Evolutionary conservation across 2,797 vertebrate genomes (phyloP).

Genomic region (Pelodytes ibericus): DNA sequence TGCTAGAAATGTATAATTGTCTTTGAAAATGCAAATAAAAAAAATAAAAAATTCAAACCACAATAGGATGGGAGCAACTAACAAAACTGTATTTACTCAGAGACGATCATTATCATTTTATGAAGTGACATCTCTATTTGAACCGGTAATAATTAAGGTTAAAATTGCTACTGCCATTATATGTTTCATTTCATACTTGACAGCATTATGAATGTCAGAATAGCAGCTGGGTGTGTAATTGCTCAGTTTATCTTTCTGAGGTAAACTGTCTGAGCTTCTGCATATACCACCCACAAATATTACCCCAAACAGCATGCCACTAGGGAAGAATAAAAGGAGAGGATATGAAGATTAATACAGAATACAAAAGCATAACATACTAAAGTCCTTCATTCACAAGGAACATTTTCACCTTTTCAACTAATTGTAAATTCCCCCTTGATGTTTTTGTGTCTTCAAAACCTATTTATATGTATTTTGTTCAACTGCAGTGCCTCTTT

Average conservation of each 20-base stretch:
- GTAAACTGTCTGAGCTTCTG: conserved; percentile 41
- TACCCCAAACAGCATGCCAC: conserved; percentile 29
- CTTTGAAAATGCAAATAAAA: neutral
- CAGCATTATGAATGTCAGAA: conserved; percentile 42
- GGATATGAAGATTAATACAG: conserved; percentile 39
- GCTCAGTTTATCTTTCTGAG: conserved; percentile 49
- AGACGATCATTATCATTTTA: conserved; percentile 29
- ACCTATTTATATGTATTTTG: conserved; percentile 44
- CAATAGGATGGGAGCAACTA: neutral
- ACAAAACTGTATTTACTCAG: neutral
- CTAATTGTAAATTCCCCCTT: conserved; percentile 16
- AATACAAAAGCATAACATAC: conserved; percentile 18
- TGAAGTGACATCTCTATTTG: conserved; percentile 17
- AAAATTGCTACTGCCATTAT: conserved; percentile 28
- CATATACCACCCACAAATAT: conserved; percentile 51
- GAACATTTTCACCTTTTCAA: conserved; percentile 25
- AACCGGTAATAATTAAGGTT: conserved; percentile 22
- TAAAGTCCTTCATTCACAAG: conserved; percentile 3
- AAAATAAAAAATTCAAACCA: neutral
- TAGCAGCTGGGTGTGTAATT: conserved; percentile 31
- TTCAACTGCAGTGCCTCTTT: conserved; percentile 20
- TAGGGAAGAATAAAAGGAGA: conserved; percentile 37
- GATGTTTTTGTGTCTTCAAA: conserved; percentile 27
- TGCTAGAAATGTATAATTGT: too few relatives aligned
- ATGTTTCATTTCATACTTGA: conserved; percentile 35